Evolutionary conservation across 2,113 vertebrate genomes (phyloP).

Genomic region (Platysternon megacephalum): DNA sequence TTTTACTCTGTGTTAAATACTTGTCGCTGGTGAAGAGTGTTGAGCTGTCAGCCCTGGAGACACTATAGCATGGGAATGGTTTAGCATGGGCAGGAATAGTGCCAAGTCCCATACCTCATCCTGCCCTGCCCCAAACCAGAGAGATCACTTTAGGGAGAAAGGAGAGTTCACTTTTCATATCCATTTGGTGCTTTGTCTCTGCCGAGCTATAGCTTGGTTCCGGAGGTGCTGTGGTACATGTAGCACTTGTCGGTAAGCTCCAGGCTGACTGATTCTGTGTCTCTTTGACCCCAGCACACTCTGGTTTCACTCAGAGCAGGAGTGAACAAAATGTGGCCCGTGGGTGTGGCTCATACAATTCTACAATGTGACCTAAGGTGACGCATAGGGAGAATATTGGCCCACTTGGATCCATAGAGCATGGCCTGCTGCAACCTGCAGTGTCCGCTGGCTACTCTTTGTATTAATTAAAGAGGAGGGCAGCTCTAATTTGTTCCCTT

Average conservation of each 20-base stretch:
- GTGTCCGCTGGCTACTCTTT: neutral
- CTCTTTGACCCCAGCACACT: neutral
- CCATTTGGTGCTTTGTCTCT: neutral
- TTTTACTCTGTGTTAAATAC: rapidly evolving
- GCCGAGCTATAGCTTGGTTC: no score
- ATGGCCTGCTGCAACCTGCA: no score
- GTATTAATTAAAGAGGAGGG: neutral
- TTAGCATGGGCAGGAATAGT: rapidly evolving
- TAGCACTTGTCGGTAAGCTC: no score
- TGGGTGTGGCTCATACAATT: neutral
- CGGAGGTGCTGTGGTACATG: no score
- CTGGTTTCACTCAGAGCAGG: neutral
- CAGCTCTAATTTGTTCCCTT: neutral
- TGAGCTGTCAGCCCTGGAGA: rapidly evolving
- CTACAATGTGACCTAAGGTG: neutral
- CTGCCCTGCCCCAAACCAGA: neutral
- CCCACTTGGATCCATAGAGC: neutral
- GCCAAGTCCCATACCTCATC: neutral
- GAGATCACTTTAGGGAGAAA: no score
- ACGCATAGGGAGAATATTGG: neutral
- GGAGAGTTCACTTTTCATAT: neutral
- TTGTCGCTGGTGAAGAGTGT: neutral
- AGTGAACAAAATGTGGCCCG: neutral
- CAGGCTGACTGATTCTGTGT: no score
- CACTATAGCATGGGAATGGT: rapidly evolving